These are phyloP conservation scores for Minunthozetes semirufus DNA, from an alignment of 2,888 invertebrate species.

Conservation along the genomic window DNA sequence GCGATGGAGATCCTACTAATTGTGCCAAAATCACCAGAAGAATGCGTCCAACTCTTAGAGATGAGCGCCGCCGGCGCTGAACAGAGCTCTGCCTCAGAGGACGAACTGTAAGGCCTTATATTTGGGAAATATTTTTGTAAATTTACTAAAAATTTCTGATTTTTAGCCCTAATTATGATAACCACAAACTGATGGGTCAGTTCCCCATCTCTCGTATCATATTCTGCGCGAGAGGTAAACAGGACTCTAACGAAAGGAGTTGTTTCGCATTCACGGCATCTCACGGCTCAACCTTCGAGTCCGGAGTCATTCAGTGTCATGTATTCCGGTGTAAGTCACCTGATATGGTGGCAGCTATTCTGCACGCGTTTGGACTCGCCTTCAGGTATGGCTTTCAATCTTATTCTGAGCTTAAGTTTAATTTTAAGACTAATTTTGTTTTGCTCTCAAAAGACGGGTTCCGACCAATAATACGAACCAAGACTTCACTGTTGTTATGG, in stretches of 20 bases:
- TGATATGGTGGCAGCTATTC: slow-evolving; percentile 67
- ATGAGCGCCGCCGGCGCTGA: neutral
- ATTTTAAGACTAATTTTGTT: neutral
- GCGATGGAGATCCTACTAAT: slow-evolving; percentile 85
- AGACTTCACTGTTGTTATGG: slow-evolving; percentile 38
- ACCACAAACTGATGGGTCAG: slow-evolving; percentile 36
- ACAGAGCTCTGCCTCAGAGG: neutral
- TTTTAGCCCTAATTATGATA: neutral
- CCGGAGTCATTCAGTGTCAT: slow-evolving; percentile 90
- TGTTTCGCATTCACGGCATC: slow-evolving; percentile 98
- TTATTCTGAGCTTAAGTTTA: neutral
- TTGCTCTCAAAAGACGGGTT: neutral
- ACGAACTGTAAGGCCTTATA: neutral
- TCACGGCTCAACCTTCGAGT: slow-evolving; percentile 79
- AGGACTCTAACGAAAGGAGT: slow-evolving; percentile 72
- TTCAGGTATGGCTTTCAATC: neutral
- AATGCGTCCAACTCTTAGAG: slow-evolving; percentile 59
- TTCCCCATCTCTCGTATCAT: slow-evolving; percentile 88
- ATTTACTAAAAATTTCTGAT: no score
- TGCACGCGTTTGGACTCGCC: slow-evolving; percentile 11
- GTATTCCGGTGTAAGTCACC: slow-evolving; percentile 91
- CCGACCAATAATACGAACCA: slow-evolving; percentile 30
- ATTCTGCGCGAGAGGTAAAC: slow-evolving; percentile 85
- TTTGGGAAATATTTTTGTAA: neutral
- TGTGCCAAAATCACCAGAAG: slow-evolving; percentile 85